Percentiles rank a stretch among this genome's conserved stretches.
Evolutionary conservation across 2,113 vertebrate genomes (phyloP).

Genomic region (Microtus oregoni): DNA sequence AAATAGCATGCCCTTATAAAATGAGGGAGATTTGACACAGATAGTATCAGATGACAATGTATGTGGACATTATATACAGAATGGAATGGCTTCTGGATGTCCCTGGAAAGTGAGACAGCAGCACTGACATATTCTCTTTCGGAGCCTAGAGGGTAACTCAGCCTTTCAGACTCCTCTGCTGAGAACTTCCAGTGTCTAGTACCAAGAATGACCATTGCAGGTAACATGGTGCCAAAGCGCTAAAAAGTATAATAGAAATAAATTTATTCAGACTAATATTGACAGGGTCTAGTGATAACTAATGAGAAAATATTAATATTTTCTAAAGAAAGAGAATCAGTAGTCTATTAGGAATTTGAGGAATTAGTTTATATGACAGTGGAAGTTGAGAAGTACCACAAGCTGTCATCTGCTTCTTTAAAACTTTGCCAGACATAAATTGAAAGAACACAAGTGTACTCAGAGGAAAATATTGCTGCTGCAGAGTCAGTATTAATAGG

Average conservation of each 20-base stretch:
- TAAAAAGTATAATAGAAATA: not conserved
- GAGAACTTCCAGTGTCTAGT: not conserved
- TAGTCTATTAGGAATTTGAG: not conserved
- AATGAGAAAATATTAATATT: not conserved
- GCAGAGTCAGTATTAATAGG: not conserved
- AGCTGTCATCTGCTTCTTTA: not conserved
- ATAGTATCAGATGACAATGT: not conserved
- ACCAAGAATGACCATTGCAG: fast-evolving
- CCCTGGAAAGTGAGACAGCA: not conserved
- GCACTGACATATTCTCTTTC: not conserved
- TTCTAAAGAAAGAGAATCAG: not conserved
- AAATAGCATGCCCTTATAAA: not conserved
- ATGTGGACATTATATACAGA: not conserved
- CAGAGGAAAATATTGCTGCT: not conserved
- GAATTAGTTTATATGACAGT: not conserved
- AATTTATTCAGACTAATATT: not conserved
- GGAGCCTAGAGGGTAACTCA: not conserved
- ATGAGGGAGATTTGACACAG: not conserved
- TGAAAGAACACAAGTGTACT: not conserved
- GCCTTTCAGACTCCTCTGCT: not conserved
- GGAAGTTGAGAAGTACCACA: not conserved
- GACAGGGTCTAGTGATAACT: not conserved
- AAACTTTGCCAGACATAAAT: not conserved
- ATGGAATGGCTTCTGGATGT: too few relatives aligned
- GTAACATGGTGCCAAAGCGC: not conserved